Conservation (phyloP, 2,113 vertebrate species). For the Pelmatolapia mariae region DNA sequence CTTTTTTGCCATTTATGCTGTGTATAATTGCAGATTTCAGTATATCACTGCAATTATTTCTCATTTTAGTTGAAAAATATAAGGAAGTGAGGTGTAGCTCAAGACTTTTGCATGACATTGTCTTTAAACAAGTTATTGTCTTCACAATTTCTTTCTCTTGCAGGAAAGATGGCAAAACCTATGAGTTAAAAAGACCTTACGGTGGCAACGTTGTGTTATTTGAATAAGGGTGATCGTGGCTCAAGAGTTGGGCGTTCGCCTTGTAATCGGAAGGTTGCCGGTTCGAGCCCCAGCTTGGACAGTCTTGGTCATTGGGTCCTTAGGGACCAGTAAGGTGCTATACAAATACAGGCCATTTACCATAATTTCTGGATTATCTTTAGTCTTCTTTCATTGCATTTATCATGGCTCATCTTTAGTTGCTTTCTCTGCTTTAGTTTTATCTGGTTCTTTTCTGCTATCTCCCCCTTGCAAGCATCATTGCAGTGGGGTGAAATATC, state of each 20-base stretch:
- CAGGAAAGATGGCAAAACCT: neutral
- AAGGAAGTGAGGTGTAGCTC: neutral
- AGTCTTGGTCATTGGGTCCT: no score
- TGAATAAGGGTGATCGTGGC: neutral
- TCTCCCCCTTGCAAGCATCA: neutral
- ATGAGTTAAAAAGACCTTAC: neutral
- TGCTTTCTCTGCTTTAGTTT: neutral
- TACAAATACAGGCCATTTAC: no score
- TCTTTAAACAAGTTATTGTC: neutral
- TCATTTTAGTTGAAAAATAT: neutral
- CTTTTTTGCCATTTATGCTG: neutral
- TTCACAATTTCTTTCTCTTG: neutral
- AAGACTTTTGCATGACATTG: neutral
- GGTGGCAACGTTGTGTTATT: neutral
- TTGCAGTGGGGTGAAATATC: slow-evolving; percentile 4
- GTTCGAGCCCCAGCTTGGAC: no score
- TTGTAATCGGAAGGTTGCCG: no score
- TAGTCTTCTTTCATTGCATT: neutral
- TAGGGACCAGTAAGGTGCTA: no score
- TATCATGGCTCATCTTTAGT: neutral
- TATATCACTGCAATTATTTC: neutral
- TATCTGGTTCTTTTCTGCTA: neutral
- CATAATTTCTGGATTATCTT: neutral
- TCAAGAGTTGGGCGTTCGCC: no score
- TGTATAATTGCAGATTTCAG: neutral